Conservation (phyloP, 2,888 invertebrate genomes). For the Cloeon dipterum region DNA sequence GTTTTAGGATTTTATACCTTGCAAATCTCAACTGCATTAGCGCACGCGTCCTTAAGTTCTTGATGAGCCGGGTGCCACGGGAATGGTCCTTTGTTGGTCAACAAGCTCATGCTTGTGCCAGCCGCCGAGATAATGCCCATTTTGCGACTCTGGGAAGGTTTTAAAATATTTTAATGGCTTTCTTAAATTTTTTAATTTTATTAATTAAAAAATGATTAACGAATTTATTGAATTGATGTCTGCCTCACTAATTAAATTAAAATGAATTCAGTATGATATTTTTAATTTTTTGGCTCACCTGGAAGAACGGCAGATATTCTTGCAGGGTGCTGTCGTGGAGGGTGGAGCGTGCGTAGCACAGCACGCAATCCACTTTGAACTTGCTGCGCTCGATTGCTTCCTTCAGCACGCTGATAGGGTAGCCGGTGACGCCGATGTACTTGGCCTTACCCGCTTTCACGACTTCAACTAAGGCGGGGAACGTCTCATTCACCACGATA, state of each 20-base stretch:
- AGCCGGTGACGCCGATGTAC: conserved; percentile 71
- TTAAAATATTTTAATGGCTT: not conserved
- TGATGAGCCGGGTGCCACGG: conserved; percentile 59
- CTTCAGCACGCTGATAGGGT: conserved; percentile 52
- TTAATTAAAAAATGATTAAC: conserved; percentile 6
- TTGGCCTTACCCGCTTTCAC: conserved; percentile 41
- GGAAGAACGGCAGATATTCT: conserved; percentile 48
- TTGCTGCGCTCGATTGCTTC: conserved; percentile 39
- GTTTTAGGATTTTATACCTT: conserved; percentile 24
- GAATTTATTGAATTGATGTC: too few relatives aligned
- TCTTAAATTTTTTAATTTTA: conserved; percentile 6
- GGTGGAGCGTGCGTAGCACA: conserved; percentile 60
- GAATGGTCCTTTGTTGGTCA: conserved; percentile 49
- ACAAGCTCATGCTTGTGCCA: conserved; percentile 57
- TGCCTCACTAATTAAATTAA: too few relatives aligned
- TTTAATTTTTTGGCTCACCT: too few relatives aligned
- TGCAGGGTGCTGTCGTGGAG: conserved; percentile 55
- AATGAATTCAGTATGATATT: too few relatives aligned
- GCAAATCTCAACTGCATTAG: conserved; percentile 37
- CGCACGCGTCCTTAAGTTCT: conserved; percentile 33
- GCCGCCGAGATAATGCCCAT: conserved; percentile 70
- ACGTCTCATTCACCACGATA: conserved; percentile 57
- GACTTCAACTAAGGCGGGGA: conserved; percentile 56
- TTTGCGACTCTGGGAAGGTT: conserved; percentile 29
- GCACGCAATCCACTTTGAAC: conserved; percentile 40